Percentiles rank a stretch among this genome's conserved stretches.
phyloP scores from a whole-genome alignment of 2,888 invertebrate species.

The Cybosia mesomella region DNA sequence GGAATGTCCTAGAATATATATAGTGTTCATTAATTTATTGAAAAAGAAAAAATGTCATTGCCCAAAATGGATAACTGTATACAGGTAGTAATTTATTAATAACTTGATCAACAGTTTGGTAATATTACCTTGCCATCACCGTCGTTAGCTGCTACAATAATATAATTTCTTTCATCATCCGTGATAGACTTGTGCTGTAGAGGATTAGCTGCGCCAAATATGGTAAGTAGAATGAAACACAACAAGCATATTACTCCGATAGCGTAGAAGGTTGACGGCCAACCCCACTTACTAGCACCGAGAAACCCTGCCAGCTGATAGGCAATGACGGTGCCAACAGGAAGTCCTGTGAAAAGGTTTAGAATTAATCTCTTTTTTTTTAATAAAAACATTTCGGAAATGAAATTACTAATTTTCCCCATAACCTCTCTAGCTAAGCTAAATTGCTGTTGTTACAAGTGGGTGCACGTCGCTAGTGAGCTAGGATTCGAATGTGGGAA shows the following conservation, averaged over 20 bases:
- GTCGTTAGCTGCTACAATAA: conserved; percentile 58
- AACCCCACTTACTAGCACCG: conserved; percentile 84
- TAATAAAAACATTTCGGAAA: no score
- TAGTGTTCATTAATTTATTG: no score
- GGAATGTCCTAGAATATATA: no score
- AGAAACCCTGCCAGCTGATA: conserved; percentile 88
- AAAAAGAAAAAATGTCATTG: no score
- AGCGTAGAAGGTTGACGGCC: conserved; percentile 89
- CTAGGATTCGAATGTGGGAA: no score
- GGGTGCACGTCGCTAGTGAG: no score
- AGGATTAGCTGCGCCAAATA: conserved; percentile 82
- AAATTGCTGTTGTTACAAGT: no score
- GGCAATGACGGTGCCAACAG: conserved; percentile 89
- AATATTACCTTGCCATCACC: conserved; percentile 46
- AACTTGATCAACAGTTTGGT: background rate
- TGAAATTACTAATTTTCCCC: no score
- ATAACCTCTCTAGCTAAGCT: no score
- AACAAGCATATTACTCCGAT: conserved; percentile 83
- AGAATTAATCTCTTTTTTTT: background rate
- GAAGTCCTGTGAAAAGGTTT: conserved; percentile 78
- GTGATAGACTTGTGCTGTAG: conserved; percentile 74
- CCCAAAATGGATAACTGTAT: no score
- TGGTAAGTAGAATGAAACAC: conserved; percentile 75
- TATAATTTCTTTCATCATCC: conserved; percentile 77
- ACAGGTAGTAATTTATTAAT: no score